Evolutionary conservation across 2,113 vertebrate species (phyloP).

Genomic region (Dascyllus trimaculatus): DNA sequence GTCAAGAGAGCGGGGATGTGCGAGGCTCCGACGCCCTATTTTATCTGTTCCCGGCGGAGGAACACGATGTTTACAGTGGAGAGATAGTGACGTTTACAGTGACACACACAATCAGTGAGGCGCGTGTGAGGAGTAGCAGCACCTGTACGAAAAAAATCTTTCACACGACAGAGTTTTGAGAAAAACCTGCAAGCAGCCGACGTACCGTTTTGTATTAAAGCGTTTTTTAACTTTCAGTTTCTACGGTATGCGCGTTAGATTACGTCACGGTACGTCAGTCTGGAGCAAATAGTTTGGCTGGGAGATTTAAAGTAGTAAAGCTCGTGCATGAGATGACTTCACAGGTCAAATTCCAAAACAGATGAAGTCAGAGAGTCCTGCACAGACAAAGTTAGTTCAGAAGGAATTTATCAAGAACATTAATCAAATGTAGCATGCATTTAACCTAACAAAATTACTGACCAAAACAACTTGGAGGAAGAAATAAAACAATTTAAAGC

Average conservation of each 20-base stretch:
- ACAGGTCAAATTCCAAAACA: neutral
- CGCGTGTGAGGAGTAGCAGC: conserved; percentile 15
- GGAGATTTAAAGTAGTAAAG: conserved; percentile 64
- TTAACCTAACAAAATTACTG: too few species aligned
- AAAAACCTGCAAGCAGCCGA: accelerated
- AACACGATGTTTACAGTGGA: conserved; percentile 83
- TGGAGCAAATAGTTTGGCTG: conserved; percentile 15
- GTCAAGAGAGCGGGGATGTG: neutral
- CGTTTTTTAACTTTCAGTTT: neutral
- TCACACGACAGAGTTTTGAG: neutral
- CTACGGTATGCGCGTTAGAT: conserved; percentile 4
- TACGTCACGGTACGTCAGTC: conserved; percentile 61
- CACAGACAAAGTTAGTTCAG: neutral
- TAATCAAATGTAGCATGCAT: too few species aligned
- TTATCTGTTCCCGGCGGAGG: conserved; percentile 70
- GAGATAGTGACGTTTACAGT: conserved; percentile 57
- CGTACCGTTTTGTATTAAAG: neutral
- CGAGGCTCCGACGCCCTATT: conserved; percentile 62
- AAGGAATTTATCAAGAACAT: too few species aligned
- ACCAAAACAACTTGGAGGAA: too few species aligned
- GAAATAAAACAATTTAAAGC: too few species aligned
- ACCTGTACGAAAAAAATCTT: conserved; percentile 3
- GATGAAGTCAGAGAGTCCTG: neutral
- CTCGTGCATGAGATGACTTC: neutral
- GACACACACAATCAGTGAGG: conserved; percentile 40